These are phyloP conservation scores for Ptilorrhoa leucosticta DNA, from an alignment of 2,113 vertebrate species.

Conservation along the genomic window DNA sequence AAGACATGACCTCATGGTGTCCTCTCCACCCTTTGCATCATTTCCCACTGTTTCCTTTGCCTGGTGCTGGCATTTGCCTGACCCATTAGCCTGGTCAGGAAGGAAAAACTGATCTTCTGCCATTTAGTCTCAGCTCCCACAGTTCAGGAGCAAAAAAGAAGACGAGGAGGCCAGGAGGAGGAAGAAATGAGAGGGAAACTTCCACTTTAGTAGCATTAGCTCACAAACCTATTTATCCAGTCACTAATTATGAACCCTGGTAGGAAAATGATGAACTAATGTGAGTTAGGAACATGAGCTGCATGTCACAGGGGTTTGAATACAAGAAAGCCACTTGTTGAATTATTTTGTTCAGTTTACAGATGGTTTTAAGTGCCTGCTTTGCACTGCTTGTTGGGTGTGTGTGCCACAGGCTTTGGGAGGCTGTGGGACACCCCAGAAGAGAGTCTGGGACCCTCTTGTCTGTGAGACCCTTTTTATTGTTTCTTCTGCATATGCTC, in stretches of 20 bases:
- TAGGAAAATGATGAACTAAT: background rate
- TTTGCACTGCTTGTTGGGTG: background rate
- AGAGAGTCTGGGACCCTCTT: background rate
- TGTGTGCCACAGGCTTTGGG: background rate
- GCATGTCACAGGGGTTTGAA: background rate
- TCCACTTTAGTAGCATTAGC: background rate
- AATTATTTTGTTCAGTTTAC: background rate
- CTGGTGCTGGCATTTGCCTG: background rate
- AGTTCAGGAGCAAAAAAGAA: background rate
- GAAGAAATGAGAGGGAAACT: background rate
- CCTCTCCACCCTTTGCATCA: background rate
- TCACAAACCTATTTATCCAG: background rate
- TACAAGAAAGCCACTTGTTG: background rate
- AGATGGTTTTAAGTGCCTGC: background rate
- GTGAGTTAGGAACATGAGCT: background rate
- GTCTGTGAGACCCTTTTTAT: background rate
- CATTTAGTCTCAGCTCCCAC: background rate
- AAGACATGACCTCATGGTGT: background rate
- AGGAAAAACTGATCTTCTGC: background rate
- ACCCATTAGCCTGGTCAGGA: background rate
- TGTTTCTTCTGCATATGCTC: background rate
- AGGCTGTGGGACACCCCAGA: background rate
- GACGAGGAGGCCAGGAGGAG: background rate
- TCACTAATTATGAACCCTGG: background rate
- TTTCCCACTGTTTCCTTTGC: background rate